Base-by-base conservation (phyloP, 2,888 invertebrate genomes). In the Philereme transversata region DNA sequence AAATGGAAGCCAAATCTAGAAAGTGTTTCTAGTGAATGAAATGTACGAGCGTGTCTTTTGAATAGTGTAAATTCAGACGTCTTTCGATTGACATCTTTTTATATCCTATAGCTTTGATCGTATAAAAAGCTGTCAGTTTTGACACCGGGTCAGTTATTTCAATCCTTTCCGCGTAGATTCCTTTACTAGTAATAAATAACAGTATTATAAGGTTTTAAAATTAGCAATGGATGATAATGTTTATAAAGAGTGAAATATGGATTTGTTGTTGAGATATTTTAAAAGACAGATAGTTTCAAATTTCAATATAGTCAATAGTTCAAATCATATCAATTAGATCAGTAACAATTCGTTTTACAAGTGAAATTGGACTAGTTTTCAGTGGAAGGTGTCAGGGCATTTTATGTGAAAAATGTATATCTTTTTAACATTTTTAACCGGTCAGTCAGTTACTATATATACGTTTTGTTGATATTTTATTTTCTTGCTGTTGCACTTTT, bases 301-400 rank as follows among this genome's bases (percentile, higher is more conserved):
- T 75, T 81, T 78, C 78, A 77, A 41, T 74, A 75, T 88, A 86
- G 85, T 81, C 85, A 85, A 88, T 87, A 87, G 84, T 82, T 81
- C 67, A 74, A 86, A 69, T 84, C 88, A 89, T 90, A 90, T 89
- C 88, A 88, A 81, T 82, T 86, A 85, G 81, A 60, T 57, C 78
- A 74, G 68, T 79, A 73, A 63, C 52, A 55, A 0, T 38, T 70
- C 65, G 48, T 43, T 59, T 9, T 50, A 55, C 63, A 38, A 48
- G 56, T 47, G 46, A 53, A 50, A 33, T 54, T 56, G 54, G 44
- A 46, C 10, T 63, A 41, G 9, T 49, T 56, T 51, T 53, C 11
- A 51, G 8, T 35, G 33, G 38, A 36, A 43, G 38, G 10, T 58
- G 58, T 36, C 51, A 56, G 56, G 59, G 55, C 49, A 57, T 59